These are phyloP conservation scores for Neotragus pygmaeus DNA, from an alignment of 2,113 vertebrate genomes.

Conservation along the genomic window DNA sequence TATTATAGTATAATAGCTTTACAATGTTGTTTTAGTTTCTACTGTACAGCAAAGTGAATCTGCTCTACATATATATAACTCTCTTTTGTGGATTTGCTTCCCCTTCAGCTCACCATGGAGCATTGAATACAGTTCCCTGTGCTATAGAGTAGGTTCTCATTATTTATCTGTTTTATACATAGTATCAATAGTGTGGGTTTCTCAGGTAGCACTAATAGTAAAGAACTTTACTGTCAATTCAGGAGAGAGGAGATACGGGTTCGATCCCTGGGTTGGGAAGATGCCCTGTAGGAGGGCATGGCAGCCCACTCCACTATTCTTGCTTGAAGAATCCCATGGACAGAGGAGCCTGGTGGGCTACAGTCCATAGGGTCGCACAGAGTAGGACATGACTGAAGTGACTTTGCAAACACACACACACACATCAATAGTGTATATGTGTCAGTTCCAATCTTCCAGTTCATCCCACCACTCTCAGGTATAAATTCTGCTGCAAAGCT, in stretches of 20 bases:
- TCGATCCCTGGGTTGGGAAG: neutral
- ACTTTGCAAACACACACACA: neutral
- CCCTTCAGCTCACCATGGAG: neutral
- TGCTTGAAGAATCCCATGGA: neutral
- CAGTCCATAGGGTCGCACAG: neutral
- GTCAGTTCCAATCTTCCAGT: neutral
- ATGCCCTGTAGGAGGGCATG: neutral
- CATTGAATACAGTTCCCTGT: neutral
- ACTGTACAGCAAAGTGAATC: neutral
- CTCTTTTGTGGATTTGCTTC: neutral
- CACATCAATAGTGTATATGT: neutral
- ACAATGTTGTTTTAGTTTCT: neutral
- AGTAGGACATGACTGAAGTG: neutral
- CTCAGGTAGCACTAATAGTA: rapidly evolving
- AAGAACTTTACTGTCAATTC: neutral
- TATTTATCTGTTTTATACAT: neutral
- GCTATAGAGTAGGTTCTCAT: neutral
- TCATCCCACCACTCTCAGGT: neutral
- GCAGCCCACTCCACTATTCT: neutral
- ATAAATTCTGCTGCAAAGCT: neutral
- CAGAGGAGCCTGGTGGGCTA: neutral
- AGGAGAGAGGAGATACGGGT: neutral
- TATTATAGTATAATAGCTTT: neutral
- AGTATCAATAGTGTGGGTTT: neutral
- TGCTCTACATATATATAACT: rapidly evolving